These are phyloP conservation scores for Actias luna DNA, from an alignment of 2,888 invertebrate species.

Conservation along the genomic window DNA sequence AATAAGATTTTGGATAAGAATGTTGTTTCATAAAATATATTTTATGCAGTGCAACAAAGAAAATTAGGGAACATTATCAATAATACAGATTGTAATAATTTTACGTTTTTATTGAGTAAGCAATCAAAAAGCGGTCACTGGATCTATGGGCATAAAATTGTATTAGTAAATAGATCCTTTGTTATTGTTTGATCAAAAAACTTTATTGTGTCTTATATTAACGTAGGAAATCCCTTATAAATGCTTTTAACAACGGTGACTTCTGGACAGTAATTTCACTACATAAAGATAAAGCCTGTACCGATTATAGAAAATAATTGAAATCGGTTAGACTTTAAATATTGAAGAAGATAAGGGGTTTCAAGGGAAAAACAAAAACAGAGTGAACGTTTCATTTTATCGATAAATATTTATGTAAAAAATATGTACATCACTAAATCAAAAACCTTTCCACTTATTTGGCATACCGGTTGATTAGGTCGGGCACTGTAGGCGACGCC, in stretches of 20 bases:
- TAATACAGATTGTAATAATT: too few species aligned
- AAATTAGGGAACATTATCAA: too few species aligned
- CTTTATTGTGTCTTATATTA: neutral
- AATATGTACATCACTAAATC: constrained; percentile 11
- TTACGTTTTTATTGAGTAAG: neutral
- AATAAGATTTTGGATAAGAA: too few species aligned
- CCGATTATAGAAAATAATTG: too few species aligned
- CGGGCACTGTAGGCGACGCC: constrained; percentile 51
- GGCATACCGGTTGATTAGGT: constrained; percentile 53
- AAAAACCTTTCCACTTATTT: constrained; percentile 42
- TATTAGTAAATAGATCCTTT: neutral
- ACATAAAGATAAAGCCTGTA: neutral
- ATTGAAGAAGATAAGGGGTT: too few species aligned
- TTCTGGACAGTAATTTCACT: neutral
- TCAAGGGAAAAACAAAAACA: neutral
- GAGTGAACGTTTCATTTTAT: neutral
- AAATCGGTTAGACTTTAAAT: too few species aligned
- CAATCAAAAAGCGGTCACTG: neutral
- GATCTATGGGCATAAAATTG: neutral
- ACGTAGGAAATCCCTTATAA: neutral
- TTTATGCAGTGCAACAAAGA: too few species aligned
- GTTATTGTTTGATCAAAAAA: neutral
- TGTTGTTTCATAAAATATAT: too few species aligned
- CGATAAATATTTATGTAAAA: neutral
- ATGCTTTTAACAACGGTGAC: neutral